phyloP scores from a whole-genome alignment of 2,113 vertebrate species.

The Stercorarius parasiticus region DNA sequence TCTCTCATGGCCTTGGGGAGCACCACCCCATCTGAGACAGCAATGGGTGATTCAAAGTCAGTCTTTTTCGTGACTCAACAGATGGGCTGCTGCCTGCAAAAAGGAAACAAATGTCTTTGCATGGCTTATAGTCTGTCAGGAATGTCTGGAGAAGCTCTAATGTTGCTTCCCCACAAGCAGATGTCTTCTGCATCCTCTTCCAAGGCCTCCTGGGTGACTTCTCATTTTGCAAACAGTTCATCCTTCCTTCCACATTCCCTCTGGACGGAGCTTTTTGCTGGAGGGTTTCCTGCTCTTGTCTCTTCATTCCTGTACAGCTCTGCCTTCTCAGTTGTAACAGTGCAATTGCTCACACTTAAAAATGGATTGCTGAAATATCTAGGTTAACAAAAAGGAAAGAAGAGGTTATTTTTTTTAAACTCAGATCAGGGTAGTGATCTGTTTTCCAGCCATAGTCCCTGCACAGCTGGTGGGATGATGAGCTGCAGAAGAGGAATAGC shows the following conservation, averaged over 20 bases:
- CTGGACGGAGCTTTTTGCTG: neutral
- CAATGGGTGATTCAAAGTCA: neutral
- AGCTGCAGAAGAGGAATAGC: neutral
- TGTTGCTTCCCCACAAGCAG: slow-evolving; percentile 15
- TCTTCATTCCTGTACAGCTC: neutral
- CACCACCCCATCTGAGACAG: neutral
- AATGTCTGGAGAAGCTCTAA: slow-evolving; percentile 29
- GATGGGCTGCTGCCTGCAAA: slow-evolving; percentile 10
- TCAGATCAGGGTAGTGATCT: neutral
- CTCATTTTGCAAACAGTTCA: neutral
- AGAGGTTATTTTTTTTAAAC: neutral
- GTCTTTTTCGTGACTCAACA: neutral
- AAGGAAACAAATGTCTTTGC: neutral
- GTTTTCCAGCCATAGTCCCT: neutral
- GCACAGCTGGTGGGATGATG: neutral
- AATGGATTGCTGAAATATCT: neutral
- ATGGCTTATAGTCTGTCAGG: neutral
- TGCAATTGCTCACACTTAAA: neutral
- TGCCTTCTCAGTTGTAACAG: neutral
- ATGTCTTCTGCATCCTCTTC: slow-evolving; percentile 9
- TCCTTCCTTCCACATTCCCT: slow-evolving; percentile 23
- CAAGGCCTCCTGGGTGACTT: slow-evolving; percentile 25
- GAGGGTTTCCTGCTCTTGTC: slow-evolving; percentile 25
- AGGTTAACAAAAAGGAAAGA: neutral
- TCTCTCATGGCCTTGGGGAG: neutral